These are phyloP conservation scores for Seladonia tumulorum DNA, from an alignment of 2,888 invertebrate species.

Conservation along the genomic window DNA sequence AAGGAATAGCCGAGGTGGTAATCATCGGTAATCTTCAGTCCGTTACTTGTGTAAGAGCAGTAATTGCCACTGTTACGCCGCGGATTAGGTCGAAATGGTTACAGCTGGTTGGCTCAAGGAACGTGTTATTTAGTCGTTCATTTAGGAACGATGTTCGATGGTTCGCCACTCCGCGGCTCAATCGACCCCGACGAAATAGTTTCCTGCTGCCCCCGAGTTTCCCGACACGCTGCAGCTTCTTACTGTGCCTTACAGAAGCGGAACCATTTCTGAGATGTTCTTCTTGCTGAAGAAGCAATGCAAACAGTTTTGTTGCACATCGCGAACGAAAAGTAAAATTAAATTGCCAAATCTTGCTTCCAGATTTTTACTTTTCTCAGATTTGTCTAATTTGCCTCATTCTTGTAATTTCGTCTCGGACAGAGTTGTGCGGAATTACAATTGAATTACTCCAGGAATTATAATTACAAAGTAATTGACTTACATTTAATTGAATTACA, in stretches of 20 bases:
- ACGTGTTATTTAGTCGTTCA: conserved; percentile 56
- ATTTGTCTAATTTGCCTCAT: too few species aligned
- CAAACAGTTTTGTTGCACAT: too few species aligned
- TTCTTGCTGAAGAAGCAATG: neutral
- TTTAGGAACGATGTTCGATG: conserved; percentile 48
- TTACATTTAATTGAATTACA: too few species aligned
- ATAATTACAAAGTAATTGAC: too few species aligned
- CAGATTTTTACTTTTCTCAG: too few species aligned
- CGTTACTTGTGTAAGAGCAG: conserved; percentile 61
- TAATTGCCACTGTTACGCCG: conserved; percentile 61
- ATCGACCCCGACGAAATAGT: conserved; percentile 36
- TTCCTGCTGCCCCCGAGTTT: conserved; percentile 7
- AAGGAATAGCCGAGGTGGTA: conserved; percentile 55
- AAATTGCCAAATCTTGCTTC: too few species aligned
- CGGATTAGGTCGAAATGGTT: conserved; percentile 57
- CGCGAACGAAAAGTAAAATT: too few species aligned
- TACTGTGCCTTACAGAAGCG: neutral
- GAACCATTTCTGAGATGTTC: neutral
- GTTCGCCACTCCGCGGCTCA: conserved; percentile 19
- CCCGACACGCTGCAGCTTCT: neutral
- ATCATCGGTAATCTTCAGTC: conserved; percentile 57
- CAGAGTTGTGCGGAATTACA: too few species aligned
- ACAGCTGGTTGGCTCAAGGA: conserved; percentile 36
- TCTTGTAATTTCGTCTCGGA: too few species aligned
- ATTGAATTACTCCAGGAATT: too few species aligned